Evolutionary conservation across 1,140 invertebrate genomes (phyloP).

Genomic region (Paraescarpia echinospica): DNA sequence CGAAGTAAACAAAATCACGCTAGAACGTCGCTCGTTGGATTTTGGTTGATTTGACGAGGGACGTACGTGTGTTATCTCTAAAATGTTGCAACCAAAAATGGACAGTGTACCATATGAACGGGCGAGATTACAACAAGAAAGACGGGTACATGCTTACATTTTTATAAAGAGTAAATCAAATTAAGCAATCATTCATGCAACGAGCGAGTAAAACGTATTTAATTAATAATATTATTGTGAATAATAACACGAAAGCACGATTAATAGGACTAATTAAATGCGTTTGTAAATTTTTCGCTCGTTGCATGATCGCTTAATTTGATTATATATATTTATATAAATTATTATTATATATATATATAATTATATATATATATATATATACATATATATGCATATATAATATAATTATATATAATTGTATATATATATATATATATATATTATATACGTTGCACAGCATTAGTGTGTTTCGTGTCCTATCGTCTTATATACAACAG

Average conservation of each 20-base stretch:
- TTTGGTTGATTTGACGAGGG: not conserved
- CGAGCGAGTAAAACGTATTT: too few relatives aligned
- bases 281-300: too few relatives aligned
- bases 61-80: not conserved
- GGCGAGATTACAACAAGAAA: not conserved
- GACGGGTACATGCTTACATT: too few relatives aligned
- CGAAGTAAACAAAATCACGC: conserved; percentile 7
- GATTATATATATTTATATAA: not conserved
- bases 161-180: too few relatives aligned
- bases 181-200: too few relatives aligned
- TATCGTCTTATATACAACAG: too few relatives aligned
- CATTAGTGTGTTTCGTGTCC: too few relatives aligned
- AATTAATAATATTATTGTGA: too few relatives aligned
- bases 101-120: not conserved
- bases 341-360: not conserved
- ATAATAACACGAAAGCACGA: too few relatives aligned
- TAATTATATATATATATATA: not conserved
- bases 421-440: not conserved
- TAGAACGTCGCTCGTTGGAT: not conserved
- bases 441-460: too few relatives aligned
- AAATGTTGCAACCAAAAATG: not conserved
- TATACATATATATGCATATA: not conserved
- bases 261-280: too few relatives aligned
- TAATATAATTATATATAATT: not conserved
- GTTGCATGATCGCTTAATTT: too few relatives aligned